Conservation (phyloP, 2,888 invertebrate genomes). For the Serrognathus titanus region DNA sequence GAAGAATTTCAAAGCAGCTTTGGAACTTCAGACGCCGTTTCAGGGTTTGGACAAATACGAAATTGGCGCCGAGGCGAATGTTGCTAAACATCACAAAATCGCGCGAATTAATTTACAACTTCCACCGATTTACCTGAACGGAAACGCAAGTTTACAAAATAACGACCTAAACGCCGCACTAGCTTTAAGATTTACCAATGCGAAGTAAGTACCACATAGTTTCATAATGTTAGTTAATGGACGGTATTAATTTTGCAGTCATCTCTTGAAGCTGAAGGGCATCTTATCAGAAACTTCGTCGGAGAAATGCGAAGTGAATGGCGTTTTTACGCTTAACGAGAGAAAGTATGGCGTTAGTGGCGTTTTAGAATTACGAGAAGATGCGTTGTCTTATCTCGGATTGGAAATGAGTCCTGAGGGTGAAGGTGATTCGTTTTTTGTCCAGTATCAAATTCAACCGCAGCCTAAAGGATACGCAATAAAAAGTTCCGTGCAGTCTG, state of each 20-base stretch:
- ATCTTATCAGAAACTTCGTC: constrained; percentile 13
- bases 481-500: constrained; percentile 40
- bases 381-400: constrained; percentile 46
- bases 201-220: constrained; percentile 1
- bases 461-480: constrained; percentile 38
- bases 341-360: constrained; percentile 36
- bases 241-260: constrained; percentile 18
- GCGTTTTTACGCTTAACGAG: constrained; percentile 23
- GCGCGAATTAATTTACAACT: constrained; percentile 6
- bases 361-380: constrained; percentile 42
- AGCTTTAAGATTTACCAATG: background rate
- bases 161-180: background rate
- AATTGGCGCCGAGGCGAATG: constrained; percentile 31
- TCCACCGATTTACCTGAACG: background rate
- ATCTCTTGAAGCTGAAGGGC: constrained; percentile 46
- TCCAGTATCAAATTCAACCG: constrained; percentile 44
- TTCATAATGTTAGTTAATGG: background rate
- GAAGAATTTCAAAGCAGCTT: constrained; percentile 39
- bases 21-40: constrained; percentile 47
- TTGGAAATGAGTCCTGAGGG: constrained; percentile 49
- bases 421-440: constrained; percentile 40
- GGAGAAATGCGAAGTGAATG: constrained; percentile 12
- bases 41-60: constrained; percentile 45
- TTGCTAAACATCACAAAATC: constrained; percentile 6
- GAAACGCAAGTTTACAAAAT: background rate